Evolutionary conservation across 2,797 vertebrate species (phyloP), one percentile per base, ranked within the genome.

Genomic region (Clamator glandarius): DNA sequence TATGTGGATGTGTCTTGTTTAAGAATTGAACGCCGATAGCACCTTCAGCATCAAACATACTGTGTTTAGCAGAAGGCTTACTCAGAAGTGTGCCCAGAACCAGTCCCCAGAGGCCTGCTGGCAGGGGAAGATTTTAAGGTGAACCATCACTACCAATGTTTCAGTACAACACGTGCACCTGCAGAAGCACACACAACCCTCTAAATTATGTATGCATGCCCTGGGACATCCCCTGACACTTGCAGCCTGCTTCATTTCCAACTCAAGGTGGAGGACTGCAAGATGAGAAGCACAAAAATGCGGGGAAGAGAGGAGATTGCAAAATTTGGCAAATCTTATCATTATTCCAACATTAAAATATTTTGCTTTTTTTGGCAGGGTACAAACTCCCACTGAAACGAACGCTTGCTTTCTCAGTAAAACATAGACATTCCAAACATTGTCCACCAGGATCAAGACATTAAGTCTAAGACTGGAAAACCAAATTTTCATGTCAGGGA

Each of bases 241-340:
- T 3, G 2, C 7, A 52, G 11, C 8, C 52, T 83, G 31, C 23
- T 83, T 50, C 3, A 6, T 25, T 77, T 68, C 33, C 16, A 58
- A 0, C 4, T 75, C 23, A 35, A 11, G 17, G 23, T 18, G 31
- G 23, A 74, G 16, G 17, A 33, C 55, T 74, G 24, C 0, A 1
- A 70, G 14, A 12, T 54, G 29, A 80, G 46, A 72, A 67, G 51
- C 10, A 55, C 42, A 73, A 35, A 79, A 76, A 69, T 1, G 9
- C 7, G 5, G 4, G 9, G 24, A n/a, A n/a, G n/a, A 3, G 9
- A 85, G 15, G 54, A 24, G 0, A 0, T 8, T 5, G 26, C 4
- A 50, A 77, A 17, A 14, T 75, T 70, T 70, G n/a, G 19, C 15
- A 42, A n/a, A 79, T 46, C 4, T 75, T 2, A 1, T 11, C 8